Conservation (phyloP, 2,113 vertebrate species). For the Odontophorus gujanensis region DNA sequence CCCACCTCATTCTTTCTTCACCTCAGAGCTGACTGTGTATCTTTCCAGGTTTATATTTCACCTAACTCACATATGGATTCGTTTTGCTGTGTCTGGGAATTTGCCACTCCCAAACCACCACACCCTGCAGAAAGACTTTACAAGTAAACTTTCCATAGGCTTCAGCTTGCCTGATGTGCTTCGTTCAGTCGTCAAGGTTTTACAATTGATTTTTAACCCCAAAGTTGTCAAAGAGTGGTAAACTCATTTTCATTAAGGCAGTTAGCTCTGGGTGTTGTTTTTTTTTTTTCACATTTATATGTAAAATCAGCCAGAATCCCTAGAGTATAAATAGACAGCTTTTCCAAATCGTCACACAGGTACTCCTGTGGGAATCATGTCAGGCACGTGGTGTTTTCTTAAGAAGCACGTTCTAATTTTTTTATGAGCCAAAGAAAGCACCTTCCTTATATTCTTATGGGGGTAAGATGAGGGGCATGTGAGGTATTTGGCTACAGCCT, state of each 20-base stretch:
- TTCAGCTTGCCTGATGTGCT: not conserved
- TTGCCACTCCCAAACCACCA: constrained; percentile 47
- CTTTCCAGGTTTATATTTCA: constrained; percentile 61
- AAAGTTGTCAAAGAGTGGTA: not conserved
- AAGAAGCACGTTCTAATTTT: not conserved
- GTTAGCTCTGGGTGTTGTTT: not conserved
- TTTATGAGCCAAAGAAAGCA: not conserved
- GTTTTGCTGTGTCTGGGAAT: constrained; percentile 67
- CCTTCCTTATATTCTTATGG: not conserved
- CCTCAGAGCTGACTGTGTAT: constrained; percentile 35
- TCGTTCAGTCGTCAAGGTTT: not conserved
- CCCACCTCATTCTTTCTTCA: not conserved
- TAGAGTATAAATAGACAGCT: not conserved
- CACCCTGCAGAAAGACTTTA: constrained; percentile 51
- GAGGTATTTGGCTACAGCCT: not conserved
- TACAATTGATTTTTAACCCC: constrained; percentile 6
- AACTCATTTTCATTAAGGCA: not conserved
- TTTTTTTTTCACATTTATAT: not conserved
- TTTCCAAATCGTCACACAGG: not conserved
- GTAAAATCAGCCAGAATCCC: not conserved
- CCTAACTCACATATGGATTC: constrained; percentile 64
- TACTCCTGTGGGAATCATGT: not conserved
- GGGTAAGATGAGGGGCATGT: not conserved
- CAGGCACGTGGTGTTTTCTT: not conserved
- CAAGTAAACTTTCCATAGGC: not conserved